A percentile compares a stretch with the other conserved stretches of the same genome.
These are phyloP conservation scores for Tetragnatha montana DNA, from an alignment of 2,888 invertebrate species.

Conservation along the genomic window DNA sequence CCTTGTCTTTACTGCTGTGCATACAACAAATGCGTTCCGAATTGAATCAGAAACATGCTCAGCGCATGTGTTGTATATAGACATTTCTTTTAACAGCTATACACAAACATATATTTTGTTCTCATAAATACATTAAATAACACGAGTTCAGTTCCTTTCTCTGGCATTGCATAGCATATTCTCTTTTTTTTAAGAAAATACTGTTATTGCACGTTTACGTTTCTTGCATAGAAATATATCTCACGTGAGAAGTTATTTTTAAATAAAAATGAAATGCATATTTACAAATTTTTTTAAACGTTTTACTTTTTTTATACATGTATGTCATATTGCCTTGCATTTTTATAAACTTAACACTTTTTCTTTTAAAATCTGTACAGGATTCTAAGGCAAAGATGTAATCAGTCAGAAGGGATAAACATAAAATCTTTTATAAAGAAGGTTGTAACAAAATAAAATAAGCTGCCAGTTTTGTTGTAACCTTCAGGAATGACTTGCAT, in stretches of 20 bases:
- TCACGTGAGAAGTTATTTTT: neutral
- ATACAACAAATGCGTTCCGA: neutral
- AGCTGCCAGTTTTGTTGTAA: neutral
- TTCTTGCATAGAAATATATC: constrained; percentile 5
- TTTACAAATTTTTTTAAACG: neutral
- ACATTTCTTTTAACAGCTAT: neutral
- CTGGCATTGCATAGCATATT: constrained; percentile 31
- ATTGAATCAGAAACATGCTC: neutral
- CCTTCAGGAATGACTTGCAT: neutral
- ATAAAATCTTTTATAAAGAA: neutral
- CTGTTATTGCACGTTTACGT: constrained; percentile 26
- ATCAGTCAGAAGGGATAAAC: neutral
- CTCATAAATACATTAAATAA: constrained; percentile 33
- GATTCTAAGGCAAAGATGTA: too few species aligned
- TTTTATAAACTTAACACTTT: too few species aligned
- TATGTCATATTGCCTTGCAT: too few species aligned
- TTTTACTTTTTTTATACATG: too few species aligned
- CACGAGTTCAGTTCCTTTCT: constrained; percentile 15
- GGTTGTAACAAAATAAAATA: neutral
- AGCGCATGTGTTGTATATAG: neutral
- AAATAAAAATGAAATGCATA: neutral
- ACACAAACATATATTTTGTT: constrained; percentile 26
- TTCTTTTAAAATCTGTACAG: too few species aligned
- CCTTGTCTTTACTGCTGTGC: constrained; percentile 10
- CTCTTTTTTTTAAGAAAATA: constrained; percentile 18